Conservation (phyloP, 2,797 vertebrate species). For the Peromyscus melanophrys region DNA sequence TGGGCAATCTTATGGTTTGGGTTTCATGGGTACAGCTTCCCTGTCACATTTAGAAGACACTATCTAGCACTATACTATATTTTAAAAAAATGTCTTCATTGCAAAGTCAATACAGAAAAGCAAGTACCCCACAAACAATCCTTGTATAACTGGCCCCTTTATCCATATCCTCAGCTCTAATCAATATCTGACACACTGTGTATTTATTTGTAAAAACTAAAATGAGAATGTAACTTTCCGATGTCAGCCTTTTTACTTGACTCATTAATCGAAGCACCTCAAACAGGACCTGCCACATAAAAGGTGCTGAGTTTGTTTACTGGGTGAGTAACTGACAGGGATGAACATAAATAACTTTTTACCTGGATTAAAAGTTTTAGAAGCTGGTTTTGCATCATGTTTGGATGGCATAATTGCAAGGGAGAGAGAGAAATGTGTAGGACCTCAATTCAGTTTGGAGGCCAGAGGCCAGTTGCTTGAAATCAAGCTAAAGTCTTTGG, state of each 20-base stretch:
- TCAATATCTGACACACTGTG: neutral
- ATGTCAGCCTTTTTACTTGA: conserved; percentile 21
- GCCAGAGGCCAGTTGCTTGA: neutral
- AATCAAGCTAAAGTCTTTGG: neutral
- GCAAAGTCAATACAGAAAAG: neutral
- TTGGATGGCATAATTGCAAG: neutral
- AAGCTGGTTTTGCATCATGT: neutral
- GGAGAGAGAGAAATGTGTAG: neutral
- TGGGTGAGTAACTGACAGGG: neutral
- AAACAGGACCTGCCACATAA: neutral
- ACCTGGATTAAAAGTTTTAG: neutral
- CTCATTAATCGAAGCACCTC: neutral
- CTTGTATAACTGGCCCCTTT: neutral
- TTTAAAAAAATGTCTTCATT: neutral
- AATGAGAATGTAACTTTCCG: neutral
- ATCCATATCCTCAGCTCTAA: neutral
- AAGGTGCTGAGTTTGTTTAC: neutral
- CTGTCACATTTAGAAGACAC: neutral
- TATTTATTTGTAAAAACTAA: conserved; percentile 48
- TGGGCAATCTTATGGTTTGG: neutral
- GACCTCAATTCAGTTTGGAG: neutral
- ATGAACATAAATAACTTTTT: neutral
- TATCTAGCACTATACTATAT: neutral
- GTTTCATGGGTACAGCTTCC: neutral
- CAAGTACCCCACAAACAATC: neutral